These are phyloP conservation scores for Mesopsocus fuscifrons DNA, from an alignment of 2,888 invertebrate genomes.

Conservation along the genomic window DNA sequence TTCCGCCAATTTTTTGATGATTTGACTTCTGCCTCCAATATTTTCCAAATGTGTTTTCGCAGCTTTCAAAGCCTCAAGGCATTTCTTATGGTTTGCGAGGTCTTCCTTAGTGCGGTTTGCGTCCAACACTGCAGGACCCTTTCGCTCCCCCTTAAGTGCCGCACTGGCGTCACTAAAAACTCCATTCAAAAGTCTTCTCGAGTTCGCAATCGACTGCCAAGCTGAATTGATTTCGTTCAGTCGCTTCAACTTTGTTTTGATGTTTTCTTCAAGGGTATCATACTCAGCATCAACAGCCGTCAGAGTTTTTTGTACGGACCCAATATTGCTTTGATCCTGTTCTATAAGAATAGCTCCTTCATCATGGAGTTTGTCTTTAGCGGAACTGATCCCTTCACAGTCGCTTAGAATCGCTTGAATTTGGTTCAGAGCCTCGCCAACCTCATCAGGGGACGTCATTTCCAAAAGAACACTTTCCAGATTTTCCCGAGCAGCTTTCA, in stretches of 20 bases:
- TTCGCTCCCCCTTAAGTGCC: constrained; percentile 37
- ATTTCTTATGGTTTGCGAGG: constrained; percentile 55
- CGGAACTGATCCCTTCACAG: constrained; percentile 30
- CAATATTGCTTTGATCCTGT: constrained; percentile 61
- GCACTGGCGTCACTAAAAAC: constrained; percentile 46
- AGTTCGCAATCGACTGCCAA: constrained; percentile 34
- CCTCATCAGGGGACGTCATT: constrained; percentile 22
- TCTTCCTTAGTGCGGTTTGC: constrained; percentile 48
- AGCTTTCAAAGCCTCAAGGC: constrained; percentile 52
- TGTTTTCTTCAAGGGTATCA: constrained; percentile 55
- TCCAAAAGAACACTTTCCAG: constrained; percentile 16
- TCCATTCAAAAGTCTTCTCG: background rate
- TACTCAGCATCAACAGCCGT: constrained; percentile 60
- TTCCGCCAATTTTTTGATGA: constrained; percentile 47
- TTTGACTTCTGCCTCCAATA: constrained; percentile 55
- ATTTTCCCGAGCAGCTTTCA: constrained; percentile 17
- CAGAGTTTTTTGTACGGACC: constrained; percentile 59
- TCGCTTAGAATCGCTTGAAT: constrained; percentile 31
- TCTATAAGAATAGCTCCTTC: constrained; percentile 63
- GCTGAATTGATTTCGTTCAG: constrained; percentile 51
- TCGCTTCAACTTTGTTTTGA: constrained; percentile 53
- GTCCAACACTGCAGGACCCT: constrained; percentile 32
- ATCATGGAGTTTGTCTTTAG: constrained; percentile 53
- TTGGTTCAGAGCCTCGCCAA: constrained; percentile 29
- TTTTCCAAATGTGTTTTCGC: constrained; percentile 56